A percentile compares a stretch with the other conserved stretches of the same genome.
Conservation (phyloP, 2,797 vertebrate species). For the Sebastes matsubarae region DNA sequence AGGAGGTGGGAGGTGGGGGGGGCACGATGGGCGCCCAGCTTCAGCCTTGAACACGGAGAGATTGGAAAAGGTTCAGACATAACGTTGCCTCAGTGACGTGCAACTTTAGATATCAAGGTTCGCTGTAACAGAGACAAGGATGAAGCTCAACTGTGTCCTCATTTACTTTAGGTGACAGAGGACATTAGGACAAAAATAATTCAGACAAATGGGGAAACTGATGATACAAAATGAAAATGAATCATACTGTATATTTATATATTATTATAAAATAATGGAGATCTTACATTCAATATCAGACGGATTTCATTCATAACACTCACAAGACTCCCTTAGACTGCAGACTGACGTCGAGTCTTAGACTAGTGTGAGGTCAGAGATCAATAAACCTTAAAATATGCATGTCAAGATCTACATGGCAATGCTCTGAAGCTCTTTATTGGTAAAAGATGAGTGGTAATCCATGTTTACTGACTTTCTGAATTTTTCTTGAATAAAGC, state of each 20-base stretch:
- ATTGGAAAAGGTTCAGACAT: slow-evolving; percentile 80
- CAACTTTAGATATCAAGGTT: slow-evolving; percentile 64
- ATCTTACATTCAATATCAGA: background rate
- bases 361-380: background rate
- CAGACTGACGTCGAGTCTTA: background rate
- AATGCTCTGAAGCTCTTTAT: background rate
- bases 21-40: background rate
- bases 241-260: background rate
- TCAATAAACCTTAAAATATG: background rate
- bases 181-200: background rate
- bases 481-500: background rate
- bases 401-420: background rate
- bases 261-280: background rate
- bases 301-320: background rate
- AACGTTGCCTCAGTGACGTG: slow-evolving; percentile 72
- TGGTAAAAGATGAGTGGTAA: background rate
- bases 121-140: slow-evolving; percentile 44
- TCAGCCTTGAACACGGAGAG: slow-evolving; percentile 68
- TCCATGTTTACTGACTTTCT: background rate
- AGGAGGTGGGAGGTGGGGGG: background rate
- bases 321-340: background rate
- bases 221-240: background rate
- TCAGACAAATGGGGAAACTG: background rate
- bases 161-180: background rate
- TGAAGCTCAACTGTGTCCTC: slow-evolving; percentile 12